Evolutionary conservation across 2,797 vertebrate genomes (phyloP), one percentile per base, ranked within the genome.

Genomic region (Crypturellus tataupa): DNA sequence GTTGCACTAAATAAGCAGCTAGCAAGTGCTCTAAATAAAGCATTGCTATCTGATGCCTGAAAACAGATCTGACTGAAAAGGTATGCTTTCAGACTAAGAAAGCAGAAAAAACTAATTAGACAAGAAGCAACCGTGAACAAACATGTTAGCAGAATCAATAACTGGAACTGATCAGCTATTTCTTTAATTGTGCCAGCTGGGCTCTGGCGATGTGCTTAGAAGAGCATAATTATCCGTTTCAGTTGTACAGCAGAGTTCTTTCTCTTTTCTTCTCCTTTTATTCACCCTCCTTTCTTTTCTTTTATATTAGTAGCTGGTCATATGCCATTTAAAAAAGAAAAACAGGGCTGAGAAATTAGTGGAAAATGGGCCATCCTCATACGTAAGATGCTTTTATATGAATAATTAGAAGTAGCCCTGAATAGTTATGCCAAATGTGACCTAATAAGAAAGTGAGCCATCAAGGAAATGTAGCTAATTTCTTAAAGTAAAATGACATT

Each of bases 81-180:
- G 97, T 97, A 97, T 97, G 97, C 97, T 97, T 98, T 97, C 96
- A 97, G 97, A 97, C 95, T 97, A 95, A 98, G 97, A 98, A 98
- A 97, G 97, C 97, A 97, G 97, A 96, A 97, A 97, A 97, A 97
- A 96, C 97, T 98, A 98, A 98, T 98, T 98, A 98, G 97, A 97
- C 97, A 97, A 98, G 98, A 98, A 98, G 97, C 96, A 95, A 98
- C 97, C 97, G 79, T 98, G 98, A 98, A 98, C 98, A 98, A 98
- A 98, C 98, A 98, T 98, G 97, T 98, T 98, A 98, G 97, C 96
- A 96, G 97, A 98, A 98, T 98, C 98, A 98, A 98, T 98, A 98
- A 97, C 97, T 98, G 97, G 98, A 98, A 98, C 98, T 98, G 98
- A 98, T 98, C 98, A 98, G 97, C 97, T 98, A 97, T 98, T 98